Percentiles rank a stretch among this genome's conserved stretches.
phyloP scores from a whole-genome alignment of 2,888 invertebrate genomes.

The Acanthococcus lagerstroemiae region DNA sequence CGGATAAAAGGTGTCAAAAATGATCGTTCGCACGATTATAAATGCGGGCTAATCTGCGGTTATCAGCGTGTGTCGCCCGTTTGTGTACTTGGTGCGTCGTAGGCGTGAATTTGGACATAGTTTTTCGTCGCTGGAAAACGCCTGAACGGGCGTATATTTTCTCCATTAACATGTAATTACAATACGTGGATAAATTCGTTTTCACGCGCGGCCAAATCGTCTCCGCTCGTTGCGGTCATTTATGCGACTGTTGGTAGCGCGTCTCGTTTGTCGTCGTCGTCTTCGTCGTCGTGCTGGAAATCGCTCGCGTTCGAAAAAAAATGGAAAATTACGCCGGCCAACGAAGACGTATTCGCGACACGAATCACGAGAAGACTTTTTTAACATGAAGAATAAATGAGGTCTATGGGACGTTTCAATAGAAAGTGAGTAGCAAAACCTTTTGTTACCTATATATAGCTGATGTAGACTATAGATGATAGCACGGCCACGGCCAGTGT shows the following conservation, averaged over 20 bases:
- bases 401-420: slow-evolving; percentile 28
- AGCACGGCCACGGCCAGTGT: no score
- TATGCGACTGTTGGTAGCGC: no score
- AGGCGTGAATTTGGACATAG: not conserved
- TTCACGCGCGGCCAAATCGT: slow-evolving; percentile 3
- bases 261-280: no score
- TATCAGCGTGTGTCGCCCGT: not conserved
- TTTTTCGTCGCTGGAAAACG: not conserved
- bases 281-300: slow-evolving; percentile 14
- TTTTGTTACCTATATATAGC: no score
- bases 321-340: slow-evolving; percentile 10
- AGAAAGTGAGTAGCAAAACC: slow-evolving; percentile 22
- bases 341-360: slow-evolving; percentile 12
- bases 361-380: slow-evolving; percentile 9
- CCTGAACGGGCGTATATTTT: slow-evolving; percentile 16
- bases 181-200: slow-evolving; percentile 8
- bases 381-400: slow-evolving; percentile 30
- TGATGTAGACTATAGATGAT: no score
- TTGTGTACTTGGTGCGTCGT: not conserved
- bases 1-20: not conserved
- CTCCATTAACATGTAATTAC: slow-evolving; percentile 20
- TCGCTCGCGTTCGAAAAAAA: slow-evolving; percentile 7
- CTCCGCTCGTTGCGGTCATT: no score
- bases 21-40: slow-evolving; percentile 4
- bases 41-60: slow-evolving; percentile 17